A percentile compares a stretch with the other conserved stretches of the same genome.
These are phyloP conservation scores for Delphinapterus leucas DNA, from an alignment of 2,113 vertebrate species.

Conservation along the genomic window DNA sequence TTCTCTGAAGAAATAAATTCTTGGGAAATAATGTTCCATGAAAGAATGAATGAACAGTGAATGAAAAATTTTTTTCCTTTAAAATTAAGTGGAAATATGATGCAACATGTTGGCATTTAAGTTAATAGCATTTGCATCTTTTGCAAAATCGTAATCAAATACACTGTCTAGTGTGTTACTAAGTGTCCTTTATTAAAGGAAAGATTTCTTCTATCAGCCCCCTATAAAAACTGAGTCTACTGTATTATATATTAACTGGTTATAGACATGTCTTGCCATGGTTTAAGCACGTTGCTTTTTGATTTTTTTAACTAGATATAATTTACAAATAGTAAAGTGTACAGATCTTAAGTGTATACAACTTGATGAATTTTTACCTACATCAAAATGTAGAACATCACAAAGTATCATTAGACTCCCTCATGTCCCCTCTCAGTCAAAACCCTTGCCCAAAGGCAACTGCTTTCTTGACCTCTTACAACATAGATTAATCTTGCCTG, in stretches of 20 bases:
- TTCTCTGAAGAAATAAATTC: conserved; percentile 11
- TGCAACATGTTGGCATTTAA: neutral
- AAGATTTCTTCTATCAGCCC: neutral
- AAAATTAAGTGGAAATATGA: conserved; percentile 4
- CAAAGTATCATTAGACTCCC: neutral
- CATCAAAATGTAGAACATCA: neutral
- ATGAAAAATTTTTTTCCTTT: neutral
- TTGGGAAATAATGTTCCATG: neutral
- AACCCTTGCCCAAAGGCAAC: neutral
- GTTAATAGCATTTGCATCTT: neutral
- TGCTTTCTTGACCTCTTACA: neutral
- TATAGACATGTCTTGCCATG: neutral
- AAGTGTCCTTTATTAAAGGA: neutral
- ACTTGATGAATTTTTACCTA: neutral
- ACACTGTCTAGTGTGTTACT: neutral
- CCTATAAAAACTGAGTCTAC: neutral
- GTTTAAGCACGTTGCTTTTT: neutral
- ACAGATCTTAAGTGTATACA: neutral
- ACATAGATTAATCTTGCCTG: neutral
- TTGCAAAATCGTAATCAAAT: neutral
- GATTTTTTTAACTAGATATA: neutral
- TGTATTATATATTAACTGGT: neutral
- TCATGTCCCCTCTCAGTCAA: neutral
- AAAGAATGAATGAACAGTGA: neutral
- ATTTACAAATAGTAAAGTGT: neutral